phyloP scores from a whole-genome alignment of 2,888 invertebrate species.

The Vesta saturnalis region DNA sequence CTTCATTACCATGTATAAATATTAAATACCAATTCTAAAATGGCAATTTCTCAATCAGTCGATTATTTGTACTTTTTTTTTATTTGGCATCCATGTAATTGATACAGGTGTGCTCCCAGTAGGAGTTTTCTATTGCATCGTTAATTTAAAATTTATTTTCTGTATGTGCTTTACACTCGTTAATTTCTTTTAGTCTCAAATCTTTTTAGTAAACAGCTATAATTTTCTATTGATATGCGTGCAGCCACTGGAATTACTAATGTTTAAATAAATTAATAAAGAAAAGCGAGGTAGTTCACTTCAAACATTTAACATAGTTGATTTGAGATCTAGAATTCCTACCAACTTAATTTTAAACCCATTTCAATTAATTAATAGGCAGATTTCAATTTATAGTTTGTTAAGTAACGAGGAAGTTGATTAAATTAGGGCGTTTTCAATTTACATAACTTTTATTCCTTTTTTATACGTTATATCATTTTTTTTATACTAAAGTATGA shows the following conservation, averaged over 20 bases:
- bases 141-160: slow-evolving; percentile 16
- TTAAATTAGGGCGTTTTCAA: slow-evolving; percentile 7
- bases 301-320: too few relatives aligned
- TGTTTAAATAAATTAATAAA: neutral
- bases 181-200: slow-evolving; percentile 18
- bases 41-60: slow-evolving; percentile 29
- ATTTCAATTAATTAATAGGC: slow-evolving; percentile 6
- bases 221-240: neutral
- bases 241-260: neutral
- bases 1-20: slow-evolving; percentile 55
- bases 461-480: neutral
- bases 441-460: neutral
- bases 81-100: slow-evolving; percentile 23
- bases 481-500: too few relatives aligned
- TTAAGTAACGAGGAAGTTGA: neutral
- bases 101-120: slow-evolving; percentile 29
- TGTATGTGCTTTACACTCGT: slow-evolving; percentile 20
- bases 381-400: slow-evolving; percentile 6
- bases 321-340: neutral
- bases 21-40: slow-evolving; percentile 44
- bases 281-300: neutral
- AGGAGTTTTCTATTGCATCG: slow-evolving; percentile 7
- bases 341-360: neutral
- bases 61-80: slow-evolving; percentile 20
- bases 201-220: slow-evolving; percentile 3